Conservation (phyloP, 2,797 vertebrate genomes). For the Otolemur crassicaudatus region DNA sequence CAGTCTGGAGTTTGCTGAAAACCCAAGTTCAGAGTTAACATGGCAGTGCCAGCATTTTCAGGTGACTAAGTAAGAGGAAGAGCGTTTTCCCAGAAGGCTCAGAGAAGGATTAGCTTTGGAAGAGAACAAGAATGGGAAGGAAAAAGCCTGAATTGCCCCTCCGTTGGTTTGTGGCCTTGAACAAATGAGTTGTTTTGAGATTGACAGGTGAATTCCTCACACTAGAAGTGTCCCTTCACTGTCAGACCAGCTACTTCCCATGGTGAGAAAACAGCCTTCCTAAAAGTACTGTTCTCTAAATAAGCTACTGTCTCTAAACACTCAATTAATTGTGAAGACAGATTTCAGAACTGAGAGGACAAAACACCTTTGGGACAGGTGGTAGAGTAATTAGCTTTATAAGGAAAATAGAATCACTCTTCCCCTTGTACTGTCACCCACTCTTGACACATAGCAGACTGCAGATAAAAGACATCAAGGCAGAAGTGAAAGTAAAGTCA, state of each 20-base stretch:
- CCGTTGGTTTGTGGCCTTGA: background rate
- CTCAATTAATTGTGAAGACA: background rate
- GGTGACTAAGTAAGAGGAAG: background rate
- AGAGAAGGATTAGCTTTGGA: background rate
- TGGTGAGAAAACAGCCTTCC: too few species aligned
- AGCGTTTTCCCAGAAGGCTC: fast-evolving
- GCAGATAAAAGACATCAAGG: background rate
- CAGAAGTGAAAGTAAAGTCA: background rate
- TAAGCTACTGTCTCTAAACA: background rate
- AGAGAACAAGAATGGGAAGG: background rate
- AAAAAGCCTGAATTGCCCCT: too few species aligned
- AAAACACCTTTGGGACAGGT: background rate
- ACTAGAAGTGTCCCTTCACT: background rate
- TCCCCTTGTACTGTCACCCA: background rate
- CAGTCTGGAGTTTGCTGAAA: conserved; percentile 93
- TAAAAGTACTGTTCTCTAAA: fast-evolving
- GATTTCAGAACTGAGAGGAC: background rate
- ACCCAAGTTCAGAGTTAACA: conserved; percentile 50
- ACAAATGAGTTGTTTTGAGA: fast-evolving
- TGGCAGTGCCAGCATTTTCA: background rate
- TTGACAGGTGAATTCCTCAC: background rate
- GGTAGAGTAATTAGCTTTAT: background rate
- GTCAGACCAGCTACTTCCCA: background rate
- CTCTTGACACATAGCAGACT: background rate
- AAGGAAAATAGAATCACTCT: background rate